Percentiles rank a stretch among this genome's conserved stretches.
phyloP scores from a whole-genome alignment of 2,888 invertebrate species.

The Eucriotettix oculatus region DNA sequence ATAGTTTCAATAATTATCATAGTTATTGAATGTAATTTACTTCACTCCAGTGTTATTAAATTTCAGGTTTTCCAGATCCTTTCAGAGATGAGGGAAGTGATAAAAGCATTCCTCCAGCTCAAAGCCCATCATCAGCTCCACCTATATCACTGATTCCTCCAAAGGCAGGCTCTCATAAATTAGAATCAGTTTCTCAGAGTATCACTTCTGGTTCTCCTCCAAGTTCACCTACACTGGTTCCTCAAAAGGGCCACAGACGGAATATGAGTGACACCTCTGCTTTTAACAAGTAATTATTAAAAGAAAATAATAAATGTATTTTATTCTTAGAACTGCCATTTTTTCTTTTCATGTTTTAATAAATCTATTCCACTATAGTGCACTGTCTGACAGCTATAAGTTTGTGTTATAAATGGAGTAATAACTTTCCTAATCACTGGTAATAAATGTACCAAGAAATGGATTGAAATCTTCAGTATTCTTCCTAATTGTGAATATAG shows the following conservation, averaged over 20 bases:
- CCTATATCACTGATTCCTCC: slow-evolving; percentile 13
- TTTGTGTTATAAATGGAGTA: no score
- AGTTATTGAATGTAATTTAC: no score
- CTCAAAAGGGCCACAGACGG: slow-evolving; percentile 47
- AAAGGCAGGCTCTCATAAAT: slow-evolving; percentile 20
- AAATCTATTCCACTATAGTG: no score
- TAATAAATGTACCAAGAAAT: no score
- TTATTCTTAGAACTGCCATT: no score
- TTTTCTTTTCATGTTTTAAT: no score
- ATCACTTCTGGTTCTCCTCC: slow-evolving; percentile 23
- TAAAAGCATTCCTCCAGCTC: slow-evolving; percentile 14
- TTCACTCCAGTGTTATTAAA: neutral
- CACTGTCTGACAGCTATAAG: no score
- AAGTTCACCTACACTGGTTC: slow-evolving; percentile 22
- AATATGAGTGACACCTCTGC: slow-evolving; percentile 75
- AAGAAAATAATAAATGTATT: no score
- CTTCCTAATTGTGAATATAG: no score
- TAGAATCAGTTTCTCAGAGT: slow-evolving; percentile 18
- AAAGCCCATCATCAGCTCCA: slow-evolving; percentile 24
- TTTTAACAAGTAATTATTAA: slow-evolving; percentile 49
- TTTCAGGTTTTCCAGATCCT: slow-evolving; percentile 45
- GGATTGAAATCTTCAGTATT: no score
- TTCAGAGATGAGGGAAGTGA: slow-evolving; percentile 35
- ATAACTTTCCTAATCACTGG: no score
- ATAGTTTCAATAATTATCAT: no score